phyloP scores from a whole-genome alignment of 2,113 vertebrate species.

The Oreochromis tanganicae region DNA sequence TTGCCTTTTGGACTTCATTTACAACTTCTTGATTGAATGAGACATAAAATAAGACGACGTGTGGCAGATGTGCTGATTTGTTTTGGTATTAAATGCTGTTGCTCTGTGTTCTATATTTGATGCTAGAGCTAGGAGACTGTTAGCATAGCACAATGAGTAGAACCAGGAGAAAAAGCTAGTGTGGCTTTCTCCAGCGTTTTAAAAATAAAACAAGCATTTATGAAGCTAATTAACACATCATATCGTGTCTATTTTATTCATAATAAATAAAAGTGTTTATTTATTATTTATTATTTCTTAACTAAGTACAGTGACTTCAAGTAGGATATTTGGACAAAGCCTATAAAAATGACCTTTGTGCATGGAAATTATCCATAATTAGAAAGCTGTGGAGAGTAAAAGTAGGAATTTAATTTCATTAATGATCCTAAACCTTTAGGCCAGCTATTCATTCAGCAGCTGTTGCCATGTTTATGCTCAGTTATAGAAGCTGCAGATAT shows the following conservation, averaged over 20 bases:
- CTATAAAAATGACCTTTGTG: background rate
- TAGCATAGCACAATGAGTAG: background rate
- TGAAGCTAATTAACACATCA: background rate
- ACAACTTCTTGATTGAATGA: background rate
- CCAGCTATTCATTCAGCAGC: background rate
- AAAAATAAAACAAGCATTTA: background rate
- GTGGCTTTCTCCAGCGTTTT: background rate
- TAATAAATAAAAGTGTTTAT: background rate
- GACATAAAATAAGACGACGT: accelerated
- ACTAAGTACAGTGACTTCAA: background rate
- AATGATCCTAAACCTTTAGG: background rate
- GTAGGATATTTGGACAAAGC: background rate
- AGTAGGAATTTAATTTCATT: background rate
- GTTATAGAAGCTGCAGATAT: background rate
- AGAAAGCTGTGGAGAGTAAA: background rate
- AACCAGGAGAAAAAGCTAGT: background rate
- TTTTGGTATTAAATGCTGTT: background rate
- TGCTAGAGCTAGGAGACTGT: background rate
- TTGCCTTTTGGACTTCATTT: background rate
- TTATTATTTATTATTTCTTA: background rate
- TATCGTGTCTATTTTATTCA: background rate
- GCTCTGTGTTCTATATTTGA: background rate
- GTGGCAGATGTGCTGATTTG: background rate
- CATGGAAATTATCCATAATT: background rate
- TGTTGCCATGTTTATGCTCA: background rate